Base-by-base conservation (phyloP, 2,888 invertebrate genomes). In the Drosophila helvetica region DNA sequence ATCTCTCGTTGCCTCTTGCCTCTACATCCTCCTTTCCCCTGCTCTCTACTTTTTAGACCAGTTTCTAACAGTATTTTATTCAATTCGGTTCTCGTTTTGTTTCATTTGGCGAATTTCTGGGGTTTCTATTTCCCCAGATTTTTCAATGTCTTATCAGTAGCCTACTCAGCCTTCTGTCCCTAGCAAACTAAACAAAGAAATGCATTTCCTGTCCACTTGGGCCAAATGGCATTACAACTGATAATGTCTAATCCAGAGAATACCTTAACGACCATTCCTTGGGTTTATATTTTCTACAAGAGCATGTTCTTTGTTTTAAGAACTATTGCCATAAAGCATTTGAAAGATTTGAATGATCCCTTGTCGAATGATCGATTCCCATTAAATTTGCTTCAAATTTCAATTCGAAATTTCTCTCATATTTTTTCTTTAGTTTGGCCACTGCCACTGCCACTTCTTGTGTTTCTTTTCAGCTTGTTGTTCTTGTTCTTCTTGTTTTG, bases 181-280 rank as follows among this genome's bases (percentile, higher is more conserved):
- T 19, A 6, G 19, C 6, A 47, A 19, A 6, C 3, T 3, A 43
- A 50, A 50, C 48, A 65, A 60, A 60, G 53, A 75, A 75, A 18
- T 74, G 69, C 61, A 72, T 76, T 77, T 83, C 80, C 80, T 75
- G 67, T 55, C 51, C 51, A 72, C 42, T 72, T 71, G 55, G 73
- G 73, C 77, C 45, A 55, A 68, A 43, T 22, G 19, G 45, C 27
- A 15, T 55, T 43, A 22, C 33, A n/a, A 42, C 62, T 62, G 77
- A 79, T 82, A 77, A 67, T 25, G n/a, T 19, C 9, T 15, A 53
- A 45, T 12, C 30, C 12, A 6, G 22, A 8, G 22, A 45, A 52
- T 17, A 15, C 15, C 12, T 12, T 17, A 63, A 30, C 15, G 38
- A n/a, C 15, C 6, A n/a, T 2, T 38, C 7, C 2, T 2, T n/a